Base-by-base conservation (phyloP, 2,113 vertebrate species). In the Aramus guarauna region DNA sequence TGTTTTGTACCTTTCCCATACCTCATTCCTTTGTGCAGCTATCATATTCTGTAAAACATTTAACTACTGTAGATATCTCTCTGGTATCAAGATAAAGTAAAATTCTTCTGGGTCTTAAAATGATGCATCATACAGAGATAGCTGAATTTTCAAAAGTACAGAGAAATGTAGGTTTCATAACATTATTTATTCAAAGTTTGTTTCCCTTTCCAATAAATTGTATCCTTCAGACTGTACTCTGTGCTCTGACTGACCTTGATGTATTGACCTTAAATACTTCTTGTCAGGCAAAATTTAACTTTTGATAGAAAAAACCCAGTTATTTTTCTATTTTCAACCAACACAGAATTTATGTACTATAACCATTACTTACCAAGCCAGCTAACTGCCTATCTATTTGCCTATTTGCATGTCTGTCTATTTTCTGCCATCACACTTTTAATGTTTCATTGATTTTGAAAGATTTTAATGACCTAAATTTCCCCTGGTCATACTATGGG, bases 371-470 rank as follows among this genome's bases (percentile, higher is more conserved):
- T 88, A 71, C 69, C 53, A 77, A 81, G 60, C 24, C 86, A 91
- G 43, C n/a, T 81, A 84, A 78, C 56, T 56, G 36, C 37, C 64
- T 62, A 15, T 67, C 45, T 83, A 19, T 69, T 80, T 67, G 64
- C 52, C 64, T 48, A 30, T 81, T 75, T 78, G 32, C 76, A 71
- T 50, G 64, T n/a, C 76, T 85, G 47, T 39, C 73, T 85, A 43
- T 84, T 89, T 1, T 1, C 80, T 96, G 80, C 58, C 66, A 60
- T 89, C 83, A 52, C 52, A 68, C 52, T 95, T 88, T 11, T 0
- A 77, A 84, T 41, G 63, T 92, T 93, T 84, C 83, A 84, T 81
- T 94, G 73, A 87, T 92, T 96, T 58, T 72, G 88, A 89, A 96
- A 68, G 36, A 63, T 53, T 93, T 84, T 81, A 92, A 91, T 78